Percentiles rank a stretch among this genome's conserved stretches.
phyloP scores from a whole-genome alignment of 2,113 vertebrate species.

The Atrichornis clamosus region DNA sequence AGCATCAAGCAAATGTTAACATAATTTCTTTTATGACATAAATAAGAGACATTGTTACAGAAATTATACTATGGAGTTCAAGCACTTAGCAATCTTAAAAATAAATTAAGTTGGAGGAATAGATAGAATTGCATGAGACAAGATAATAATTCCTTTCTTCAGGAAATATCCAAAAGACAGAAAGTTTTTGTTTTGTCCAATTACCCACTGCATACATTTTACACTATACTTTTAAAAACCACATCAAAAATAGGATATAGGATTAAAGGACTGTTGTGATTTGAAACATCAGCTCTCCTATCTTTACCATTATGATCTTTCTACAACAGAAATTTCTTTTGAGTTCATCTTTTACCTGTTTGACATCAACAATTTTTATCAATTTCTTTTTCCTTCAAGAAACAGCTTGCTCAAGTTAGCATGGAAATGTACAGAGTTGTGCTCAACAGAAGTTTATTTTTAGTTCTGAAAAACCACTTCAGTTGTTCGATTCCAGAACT shows the following conservation, averaged over 20 bases:
- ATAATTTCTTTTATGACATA: neutral
- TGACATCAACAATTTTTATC: neutral
- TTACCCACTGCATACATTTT: neutral
- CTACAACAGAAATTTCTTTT: neutral
- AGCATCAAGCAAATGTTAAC: neutral
- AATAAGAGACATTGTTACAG: neutral
- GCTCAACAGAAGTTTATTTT: conserved; percentile 33
- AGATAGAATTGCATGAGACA: neutral
- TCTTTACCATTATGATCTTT: neutral
- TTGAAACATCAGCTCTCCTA: neutral
- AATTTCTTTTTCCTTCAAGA: neutral
- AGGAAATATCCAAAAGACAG: neutral
- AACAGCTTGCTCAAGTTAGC: neutral
- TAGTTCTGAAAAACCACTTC: neutral
- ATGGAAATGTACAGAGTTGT: neutral
- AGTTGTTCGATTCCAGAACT: conserved; percentile 13
- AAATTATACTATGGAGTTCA: neutral
- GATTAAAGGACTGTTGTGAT: neutral
- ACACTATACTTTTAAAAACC: neutral
- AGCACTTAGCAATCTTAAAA: neutral
- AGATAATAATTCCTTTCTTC: neutral
- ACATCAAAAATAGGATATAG: neutral
- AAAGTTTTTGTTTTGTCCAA: neutral
- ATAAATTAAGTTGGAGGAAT: neutral
- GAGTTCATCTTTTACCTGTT: neutral